Conservation (phyloP, 2,797 vertebrate species). For the Ibycter americanus region DNA sequence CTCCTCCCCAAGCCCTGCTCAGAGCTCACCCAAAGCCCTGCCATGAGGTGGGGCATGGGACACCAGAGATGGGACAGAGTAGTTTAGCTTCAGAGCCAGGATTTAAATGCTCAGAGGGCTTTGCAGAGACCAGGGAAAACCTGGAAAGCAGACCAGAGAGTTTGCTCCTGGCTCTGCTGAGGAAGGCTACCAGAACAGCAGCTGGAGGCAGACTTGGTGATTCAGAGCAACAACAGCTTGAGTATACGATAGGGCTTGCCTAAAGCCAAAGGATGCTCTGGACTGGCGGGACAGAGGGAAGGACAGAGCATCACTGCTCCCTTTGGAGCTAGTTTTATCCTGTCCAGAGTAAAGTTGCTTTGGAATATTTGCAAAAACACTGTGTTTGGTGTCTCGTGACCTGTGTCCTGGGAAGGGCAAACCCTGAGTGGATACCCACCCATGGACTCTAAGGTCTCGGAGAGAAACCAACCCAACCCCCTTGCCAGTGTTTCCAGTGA, state of each 20-base stretch:
- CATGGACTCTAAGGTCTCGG: neutral
- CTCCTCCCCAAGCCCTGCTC: neutral
- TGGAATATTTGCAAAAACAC: neutral
- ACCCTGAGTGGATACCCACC: neutral
- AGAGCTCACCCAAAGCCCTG: neutral
- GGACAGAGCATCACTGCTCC: neutral
- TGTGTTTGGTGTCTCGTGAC: neutral
- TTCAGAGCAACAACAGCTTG: slow-evolving; percentile 4
- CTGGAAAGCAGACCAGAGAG: neutral
- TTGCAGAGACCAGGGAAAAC: neutral
- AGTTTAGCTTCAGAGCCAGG: neutral
- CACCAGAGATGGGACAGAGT: neutral
- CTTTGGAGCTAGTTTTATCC: neutral
- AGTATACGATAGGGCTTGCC: neutral
- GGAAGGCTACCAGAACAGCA: neutral
- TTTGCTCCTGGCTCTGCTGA: neutral
- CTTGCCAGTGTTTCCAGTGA: neutral
- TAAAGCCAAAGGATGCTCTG: slow-evolving; percentile 2
- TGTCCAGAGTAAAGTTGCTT: neutral
- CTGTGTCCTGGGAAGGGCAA: neutral
- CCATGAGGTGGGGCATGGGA: neutral
- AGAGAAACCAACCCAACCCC: neutral
- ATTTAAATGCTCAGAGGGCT: neutral
- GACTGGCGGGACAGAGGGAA: neutral
- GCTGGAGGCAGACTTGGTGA: neutral